These are phyloP conservation scores for Mormyrus proboscirostris DNA, from an alignment of 2,797 vertebrate species.

Conservation along the genomic window DNA sequence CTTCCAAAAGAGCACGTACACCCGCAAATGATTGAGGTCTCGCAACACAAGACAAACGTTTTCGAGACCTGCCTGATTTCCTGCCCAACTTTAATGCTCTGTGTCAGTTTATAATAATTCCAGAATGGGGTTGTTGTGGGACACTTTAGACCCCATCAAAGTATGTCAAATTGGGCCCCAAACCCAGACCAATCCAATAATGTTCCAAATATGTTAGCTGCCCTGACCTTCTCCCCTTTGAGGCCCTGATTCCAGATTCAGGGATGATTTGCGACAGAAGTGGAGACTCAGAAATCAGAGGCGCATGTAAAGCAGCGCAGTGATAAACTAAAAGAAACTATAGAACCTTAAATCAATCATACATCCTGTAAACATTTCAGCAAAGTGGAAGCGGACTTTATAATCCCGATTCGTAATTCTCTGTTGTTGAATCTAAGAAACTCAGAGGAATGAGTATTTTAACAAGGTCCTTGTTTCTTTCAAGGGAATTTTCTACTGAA, in stretches of 20 bases:
- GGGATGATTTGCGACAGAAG: neutral
- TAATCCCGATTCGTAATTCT: neutral
- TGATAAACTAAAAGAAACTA: neutral
- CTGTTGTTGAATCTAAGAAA: neutral
- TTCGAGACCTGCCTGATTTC: neutral
- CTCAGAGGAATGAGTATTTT: neutral
- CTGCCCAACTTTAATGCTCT: neutral
- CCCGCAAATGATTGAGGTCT: neutral
- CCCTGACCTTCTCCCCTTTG: neutral
- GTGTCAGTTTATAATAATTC: neutral
- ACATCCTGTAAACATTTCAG: neutral
- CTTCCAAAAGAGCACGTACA: neutral
- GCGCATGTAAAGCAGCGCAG: neutral
- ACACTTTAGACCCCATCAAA: neutral
- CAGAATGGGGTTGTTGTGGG: neutral
- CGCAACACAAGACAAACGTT: neutral
- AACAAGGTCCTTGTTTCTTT: neutral
- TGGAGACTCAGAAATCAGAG: neutral
- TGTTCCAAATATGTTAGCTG: neutral
- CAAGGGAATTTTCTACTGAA: neutral
- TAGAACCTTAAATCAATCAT: neutral
- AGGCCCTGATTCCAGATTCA: neutral
- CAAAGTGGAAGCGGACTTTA: neutral
- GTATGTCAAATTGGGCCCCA: neutral
- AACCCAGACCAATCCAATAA: neutral